A percentile compares a stretch with the other conserved stretches of the same genome.
Conservation (phyloP, 2,888 invertebrate genomes). For the Eupithecia vulgata region DNA sequence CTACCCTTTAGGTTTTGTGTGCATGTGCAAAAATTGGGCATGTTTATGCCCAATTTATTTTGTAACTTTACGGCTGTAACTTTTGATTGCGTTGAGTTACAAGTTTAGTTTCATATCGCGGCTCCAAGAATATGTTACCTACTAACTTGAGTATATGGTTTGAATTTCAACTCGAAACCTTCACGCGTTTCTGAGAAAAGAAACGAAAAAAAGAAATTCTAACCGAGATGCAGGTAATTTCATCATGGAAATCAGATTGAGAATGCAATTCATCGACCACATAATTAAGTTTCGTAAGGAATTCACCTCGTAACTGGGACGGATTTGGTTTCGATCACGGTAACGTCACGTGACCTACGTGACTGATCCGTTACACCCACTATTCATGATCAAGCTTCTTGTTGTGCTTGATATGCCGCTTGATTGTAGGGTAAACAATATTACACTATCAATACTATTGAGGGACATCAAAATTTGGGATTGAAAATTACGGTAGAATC, state of each 20-base stretch:
- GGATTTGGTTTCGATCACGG: constrained; percentile 24
- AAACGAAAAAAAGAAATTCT: not conserved
- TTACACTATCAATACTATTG: too few species aligned
- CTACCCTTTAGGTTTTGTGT: too few species aligned
- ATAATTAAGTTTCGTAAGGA: constrained; percentile 4
- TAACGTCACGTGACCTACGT: constrained; percentile 20
- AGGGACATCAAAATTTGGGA: not conserved
- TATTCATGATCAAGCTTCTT: not conserved
- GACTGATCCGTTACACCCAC: constrained; percentile 13
- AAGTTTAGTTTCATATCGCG: too few species aligned
- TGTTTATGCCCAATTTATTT: too few species aligned
- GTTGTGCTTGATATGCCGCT: not conserved
- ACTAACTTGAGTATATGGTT: too few species aligned
- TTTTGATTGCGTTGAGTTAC: too few species aligned
- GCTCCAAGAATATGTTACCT: too few species aligned
- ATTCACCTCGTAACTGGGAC: constrained; percentile 5
- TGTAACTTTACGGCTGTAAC: too few species aligned
- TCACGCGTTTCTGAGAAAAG: too few species aligned
- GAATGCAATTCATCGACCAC: not conserved
- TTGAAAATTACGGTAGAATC: too few species aligned
- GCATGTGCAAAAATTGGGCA: too few species aligned
- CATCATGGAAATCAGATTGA: not conserved
- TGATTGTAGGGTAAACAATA: not conserved
- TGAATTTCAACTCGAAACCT: too few species aligned
- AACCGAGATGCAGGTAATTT: not conserved